Percentiles rank a stretch among this genome's conserved stretches.
Conservation (phyloP, 1,140 invertebrate genomes). For the Mylabris phalerata region DNA sequence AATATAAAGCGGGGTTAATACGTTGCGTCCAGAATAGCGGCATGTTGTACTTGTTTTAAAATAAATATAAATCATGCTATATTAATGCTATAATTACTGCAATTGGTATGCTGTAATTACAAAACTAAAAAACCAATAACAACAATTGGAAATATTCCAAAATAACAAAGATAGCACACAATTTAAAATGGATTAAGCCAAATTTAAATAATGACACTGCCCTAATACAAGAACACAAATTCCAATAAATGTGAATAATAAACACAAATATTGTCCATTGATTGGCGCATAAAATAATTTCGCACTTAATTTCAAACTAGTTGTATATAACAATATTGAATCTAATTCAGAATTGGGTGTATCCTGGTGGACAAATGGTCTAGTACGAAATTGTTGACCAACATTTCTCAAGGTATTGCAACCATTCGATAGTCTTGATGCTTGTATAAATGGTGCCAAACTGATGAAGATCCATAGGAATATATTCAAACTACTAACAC, state of each 20-base stretch:
- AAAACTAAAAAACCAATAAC: too few species aligned
- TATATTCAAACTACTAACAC: constrained; percentile 57
- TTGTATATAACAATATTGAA: constrained; percentile 68
- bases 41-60: too few species aligned
- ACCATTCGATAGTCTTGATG: constrained; percentile 67
- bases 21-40: too few species aligned
- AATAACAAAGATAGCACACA: too few species aligned
- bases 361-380: constrained; percentile 71
- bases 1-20: too few species aligned
- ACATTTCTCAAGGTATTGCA: constrained; percentile 61
- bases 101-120: too few species aligned
- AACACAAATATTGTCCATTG: constrained; percentile 58
- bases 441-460: constrained; percentile 62
- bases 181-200: background rate
- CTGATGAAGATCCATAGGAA: constrained; percentile 62
- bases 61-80: too few species aligned
- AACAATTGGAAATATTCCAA: too few species aligned
- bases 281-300: constrained; percentile 65
- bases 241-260: constrained; percentile 51
- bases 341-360: constrained; percentile 66
- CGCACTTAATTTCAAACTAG: constrained; percentile 64
- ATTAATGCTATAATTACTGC: too few species aligned
- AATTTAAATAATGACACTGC: constrained; percentile 49
- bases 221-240: constrained; percentile 59
- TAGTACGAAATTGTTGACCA: constrained; percentile 68